These are phyloP conservation scores for Eptatretus burgeri DNA, from an alignment of 2,113 vertebrate genomes.

Conservation along the genomic window DNA sequence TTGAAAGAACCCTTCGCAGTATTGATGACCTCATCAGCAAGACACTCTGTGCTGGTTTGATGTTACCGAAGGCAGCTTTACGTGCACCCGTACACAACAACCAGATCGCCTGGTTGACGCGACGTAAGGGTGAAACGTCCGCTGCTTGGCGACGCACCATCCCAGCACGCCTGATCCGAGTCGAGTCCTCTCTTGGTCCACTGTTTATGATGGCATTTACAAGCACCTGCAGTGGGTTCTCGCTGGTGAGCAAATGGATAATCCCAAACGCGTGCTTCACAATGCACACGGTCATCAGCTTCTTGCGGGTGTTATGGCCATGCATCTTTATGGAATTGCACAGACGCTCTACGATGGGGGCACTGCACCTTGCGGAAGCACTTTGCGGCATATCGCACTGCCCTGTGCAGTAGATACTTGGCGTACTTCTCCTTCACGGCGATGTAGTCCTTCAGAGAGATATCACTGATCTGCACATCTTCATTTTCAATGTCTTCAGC, in stretches of 20 bases:
- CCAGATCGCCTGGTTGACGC: slow-evolving; percentile 85
- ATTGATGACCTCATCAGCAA: slow-evolving; percentile 78
- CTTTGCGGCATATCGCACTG: slow-evolving; percentile 66
- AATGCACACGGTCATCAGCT: slow-evolving; percentile 66
- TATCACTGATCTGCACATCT: slow-evolving; percentile 91
- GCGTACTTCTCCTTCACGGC: slow-evolving; percentile 83
- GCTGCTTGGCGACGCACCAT: slow-evolving; percentile 69
- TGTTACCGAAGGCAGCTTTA: slow-evolving; percentile 74
- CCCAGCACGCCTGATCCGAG: slow-evolving; percentile 58
- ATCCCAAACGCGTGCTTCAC: slow-evolving; percentile 85
- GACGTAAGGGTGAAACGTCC: slow-evolving; percentile 53
- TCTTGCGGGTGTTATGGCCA: slow-evolving; percentile 79
- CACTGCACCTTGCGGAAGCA: slow-evolving; percentile 80
- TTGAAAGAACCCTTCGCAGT: slow-evolving; percentile 86
- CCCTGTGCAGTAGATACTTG: slow-evolving; percentile 80
- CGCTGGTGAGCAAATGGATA: slow-evolving; percentile 70
- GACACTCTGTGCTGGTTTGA: slow-evolving; percentile 74
- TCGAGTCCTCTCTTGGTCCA: slow-evolving; percentile 64
- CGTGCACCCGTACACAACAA: slow-evolving; percentile 64
- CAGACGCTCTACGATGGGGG: slow-evolving; percentile 65
- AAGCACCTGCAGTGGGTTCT: slow-evolving; percentile 69
- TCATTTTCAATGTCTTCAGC: slow-evolving; percentile 95
- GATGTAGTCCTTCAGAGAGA: slow-evolving; percentile 81
- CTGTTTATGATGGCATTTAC: slow-evolving; percentile 89
- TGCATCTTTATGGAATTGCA: slow-evolving; percentile 88